These are phyloP conservation scores for Podabrus alpinus DNA, from an alignment of 2,888 invertebrate species.

Conservation along the genomic window DNA sequence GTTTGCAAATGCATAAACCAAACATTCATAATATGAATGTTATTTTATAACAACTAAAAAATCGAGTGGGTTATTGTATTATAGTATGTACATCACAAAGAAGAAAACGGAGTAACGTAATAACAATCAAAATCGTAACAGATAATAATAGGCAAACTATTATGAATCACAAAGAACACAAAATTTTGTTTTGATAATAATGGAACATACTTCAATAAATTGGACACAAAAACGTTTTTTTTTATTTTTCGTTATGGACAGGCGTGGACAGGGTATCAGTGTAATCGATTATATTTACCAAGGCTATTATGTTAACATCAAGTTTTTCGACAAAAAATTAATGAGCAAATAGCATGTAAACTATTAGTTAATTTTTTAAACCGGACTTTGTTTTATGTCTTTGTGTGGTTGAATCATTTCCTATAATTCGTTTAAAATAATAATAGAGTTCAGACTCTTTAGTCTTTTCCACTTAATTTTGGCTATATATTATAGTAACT, in stretches of 20 bases:
- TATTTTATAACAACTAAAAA: too few species aligned
- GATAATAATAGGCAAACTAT: too few species aligned
- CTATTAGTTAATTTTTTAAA: neutral
- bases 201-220: neutral
- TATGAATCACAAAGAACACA: too few species aligned
- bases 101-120: too few species aligned
- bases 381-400: neutral
- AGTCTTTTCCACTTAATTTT: neutral
- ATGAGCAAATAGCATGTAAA: neutral
- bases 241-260: neutral
- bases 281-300: neutral
- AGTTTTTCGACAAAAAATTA: neutral
- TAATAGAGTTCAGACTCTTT: neutral
- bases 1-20: too few species aligned
- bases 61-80: too few species aligned
- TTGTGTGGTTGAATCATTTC: neutral
- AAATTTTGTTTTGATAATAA: neutral
- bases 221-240: neutral
- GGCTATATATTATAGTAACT: neutral
- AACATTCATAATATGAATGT: too few species aligned
- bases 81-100: too few species aligned
- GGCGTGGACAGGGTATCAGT: neutral
- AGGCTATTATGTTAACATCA: neutral
- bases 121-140: too few species aligned
- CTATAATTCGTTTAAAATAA: neutral